Evolutionary conservation across 1,140 invertebrate species (phyloP), one percentile per base, ranked within the genome.

Genomic region (Meloidogyne floridensis): DNA sequence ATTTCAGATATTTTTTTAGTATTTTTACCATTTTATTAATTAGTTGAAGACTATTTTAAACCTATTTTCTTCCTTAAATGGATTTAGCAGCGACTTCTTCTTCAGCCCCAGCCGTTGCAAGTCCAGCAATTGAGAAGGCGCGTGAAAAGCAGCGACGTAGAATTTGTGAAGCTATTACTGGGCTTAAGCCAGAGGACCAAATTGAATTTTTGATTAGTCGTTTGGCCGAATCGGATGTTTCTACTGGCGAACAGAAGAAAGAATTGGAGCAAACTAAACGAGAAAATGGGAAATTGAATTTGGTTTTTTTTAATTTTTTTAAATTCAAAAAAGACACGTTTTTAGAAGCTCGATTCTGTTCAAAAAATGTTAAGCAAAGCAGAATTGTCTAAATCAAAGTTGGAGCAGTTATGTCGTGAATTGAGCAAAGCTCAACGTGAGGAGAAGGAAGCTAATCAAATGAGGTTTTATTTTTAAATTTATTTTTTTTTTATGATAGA

Each of bases 391-490:
- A 86, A 86, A 56, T 82, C 85, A 32, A 87, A 87, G 75, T 32
- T 86, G 78, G 85, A 86, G 56, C 86, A 87, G 82, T 75, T 85
- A 43, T 86, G 85, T 43, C 84, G 86, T 2, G 80, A 86, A 69
- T 69, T 86, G 71, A 85, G 80, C 43, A 79, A 81, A 65, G 47
- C 84, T 2, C 77, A 80, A 7, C 80, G 85, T 73, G 84, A 86
- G 43, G 85, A 84, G 20, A 72, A 85, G 18, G 84, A 85, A 69
- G 18, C 20, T 32, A 85, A 85, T 69, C 51, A 71, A 43, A 54
- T 80, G 51, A 75, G 76, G 65, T 65, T 84, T 7, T 65, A n/a
- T 32, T 2, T 32, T 15, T 15, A 15, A 59, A 59, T 59, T 59
- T 15, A 59, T 15, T 4, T 5, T 15, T 11, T 15, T n/a, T 18